Percentiles rank a stretch among this genome's conserved stretches.
Conservation (phyloP, 2,888 invertebrate species). For the Marasmarcha lunaedactyla region DNA sequence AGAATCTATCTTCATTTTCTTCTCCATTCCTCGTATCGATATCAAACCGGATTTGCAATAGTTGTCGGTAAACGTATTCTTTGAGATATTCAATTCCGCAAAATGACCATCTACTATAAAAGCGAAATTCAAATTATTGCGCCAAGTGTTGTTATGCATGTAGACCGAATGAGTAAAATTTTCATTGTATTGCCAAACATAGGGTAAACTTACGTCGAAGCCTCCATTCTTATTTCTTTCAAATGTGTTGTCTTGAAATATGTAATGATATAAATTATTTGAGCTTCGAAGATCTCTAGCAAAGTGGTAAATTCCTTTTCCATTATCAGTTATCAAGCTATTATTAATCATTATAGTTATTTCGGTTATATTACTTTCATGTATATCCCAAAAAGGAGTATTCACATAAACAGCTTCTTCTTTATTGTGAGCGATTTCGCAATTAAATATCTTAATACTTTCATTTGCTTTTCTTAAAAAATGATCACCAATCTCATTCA, state of each 20-base stretch:
- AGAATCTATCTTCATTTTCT: conserved; percentile 85
- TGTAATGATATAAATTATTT: conserved; percentile 97
- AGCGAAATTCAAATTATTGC: conserved; percentile 86
- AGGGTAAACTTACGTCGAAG: conserved; percentile 89
- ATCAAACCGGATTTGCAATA: conserved; percentile 84
- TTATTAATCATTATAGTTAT: conserved; percentile 90
- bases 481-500: conserved; percentile 87
- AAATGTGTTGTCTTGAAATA: conserved; percentile 86
- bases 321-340: conserved; percentile 88
- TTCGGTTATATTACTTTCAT: conserved; percentile 88
- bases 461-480: conserved; percentile 90
- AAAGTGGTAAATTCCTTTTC: conserved; percentile 87
- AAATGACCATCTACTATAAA: conserved; percentile 94
- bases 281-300: conserved; percentile 94
- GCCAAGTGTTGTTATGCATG: conserved; percentile 89
- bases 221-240: conserved; percentile 89
- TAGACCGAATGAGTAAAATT: conserved; percentile 93
- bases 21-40: conserved; percentile 94
- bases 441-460: conserved; percentile 81
- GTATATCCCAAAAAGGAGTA: conserved; percentile 89
- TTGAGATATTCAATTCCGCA: conserved; percentile 87
- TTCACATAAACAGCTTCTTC: conserved; percentile 85
- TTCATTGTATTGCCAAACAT: conserved; percentile 95
- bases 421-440: conserved; percentile 83
- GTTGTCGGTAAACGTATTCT: conserved; percentile 88